A percentile compares a stretch with the other conserved stretches of the same genome.
These are phyloP conservation scores for Myotis pilosus DNA, from an alignment of 2,797 vertebrate species.

Conservation along the genomic window DNA sequence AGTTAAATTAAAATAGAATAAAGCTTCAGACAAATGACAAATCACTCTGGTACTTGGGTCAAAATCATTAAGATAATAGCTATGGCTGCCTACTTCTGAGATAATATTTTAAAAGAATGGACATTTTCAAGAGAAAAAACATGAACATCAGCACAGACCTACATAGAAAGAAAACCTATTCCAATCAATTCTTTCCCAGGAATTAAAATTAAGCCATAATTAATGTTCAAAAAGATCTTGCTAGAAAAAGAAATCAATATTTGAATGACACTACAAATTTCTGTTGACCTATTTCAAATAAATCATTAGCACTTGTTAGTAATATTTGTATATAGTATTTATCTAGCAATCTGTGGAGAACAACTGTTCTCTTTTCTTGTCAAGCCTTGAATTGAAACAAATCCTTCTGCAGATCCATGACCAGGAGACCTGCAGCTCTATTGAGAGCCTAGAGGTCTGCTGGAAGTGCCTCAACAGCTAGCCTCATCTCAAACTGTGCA, in stretches of 20 bases:
- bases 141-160: background rate
- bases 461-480: background rate
- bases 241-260: background rate
- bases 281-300: slow-evolving; percentile 1
- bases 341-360: background rate
- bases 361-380: background rate
- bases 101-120: background rate
- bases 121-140: slow-evolving; percentile 29
- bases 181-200: background rate
- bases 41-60: background rate
- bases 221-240: background rate
- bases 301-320: background rate
- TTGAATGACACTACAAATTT: background rate
- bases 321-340: slow-evolving; percentile 15
- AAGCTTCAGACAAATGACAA: slow-evolving; percentile 9
- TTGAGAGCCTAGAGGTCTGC: background rate
- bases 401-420: background rate
- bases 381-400: background rate
- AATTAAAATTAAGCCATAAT: slow-evolving; percentile 10
- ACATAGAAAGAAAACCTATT: background rate
- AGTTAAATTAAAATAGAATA: slow-evolving; percentile 19
- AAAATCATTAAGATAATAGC: background rate
- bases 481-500: background rate
- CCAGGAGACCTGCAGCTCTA: background rate
- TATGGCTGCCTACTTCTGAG: background rate